phyloP scores from a whole-genome alignment of 2,888 invertebrate genomes.

The Campoletis raptor region DNA sequence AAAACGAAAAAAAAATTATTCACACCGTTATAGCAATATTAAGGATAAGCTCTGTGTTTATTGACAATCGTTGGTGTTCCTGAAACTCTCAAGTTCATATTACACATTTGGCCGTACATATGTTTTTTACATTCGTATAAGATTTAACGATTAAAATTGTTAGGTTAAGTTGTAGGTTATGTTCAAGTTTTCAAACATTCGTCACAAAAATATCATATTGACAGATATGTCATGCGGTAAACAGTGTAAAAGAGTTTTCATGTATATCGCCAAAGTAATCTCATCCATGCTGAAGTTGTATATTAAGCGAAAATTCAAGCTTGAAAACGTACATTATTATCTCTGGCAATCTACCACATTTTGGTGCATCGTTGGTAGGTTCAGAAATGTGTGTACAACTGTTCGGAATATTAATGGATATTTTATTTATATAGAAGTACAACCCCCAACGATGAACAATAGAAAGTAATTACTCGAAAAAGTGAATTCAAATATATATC shows the following conservation, averaged over 20 bases:
- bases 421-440: not conserved
- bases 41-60: too few relatives aligned
- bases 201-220: not conserved
- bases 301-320: not conserved
- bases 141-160: too few relatives aligned
- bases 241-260: not conserved
- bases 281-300: not conserved
- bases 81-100: too few relatives aligned
- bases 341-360: not conserved
- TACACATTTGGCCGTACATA: too few relatives aligned
- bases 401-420: not conserved
- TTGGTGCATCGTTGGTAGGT: not conserved
- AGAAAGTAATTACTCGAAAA: constrained; percentile 13
- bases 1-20: too few relatives aligned
- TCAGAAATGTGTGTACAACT: not conserved
- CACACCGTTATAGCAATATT: too few relatives aligned
- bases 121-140: too few relatives aligned
- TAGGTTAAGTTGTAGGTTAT: too few relatives aligned
- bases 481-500: not conserved
- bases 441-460: not conserved
- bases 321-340: not conserved
- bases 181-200: too few relatives aligned
- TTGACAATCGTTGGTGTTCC: too few relatives aligned
- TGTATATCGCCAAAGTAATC: not conserved
- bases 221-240: not conserved